Evolutionary conservation across 2,888 invertebrate species (phyloP).

Genomic region (Ectropis crepuscularia): DNA sequence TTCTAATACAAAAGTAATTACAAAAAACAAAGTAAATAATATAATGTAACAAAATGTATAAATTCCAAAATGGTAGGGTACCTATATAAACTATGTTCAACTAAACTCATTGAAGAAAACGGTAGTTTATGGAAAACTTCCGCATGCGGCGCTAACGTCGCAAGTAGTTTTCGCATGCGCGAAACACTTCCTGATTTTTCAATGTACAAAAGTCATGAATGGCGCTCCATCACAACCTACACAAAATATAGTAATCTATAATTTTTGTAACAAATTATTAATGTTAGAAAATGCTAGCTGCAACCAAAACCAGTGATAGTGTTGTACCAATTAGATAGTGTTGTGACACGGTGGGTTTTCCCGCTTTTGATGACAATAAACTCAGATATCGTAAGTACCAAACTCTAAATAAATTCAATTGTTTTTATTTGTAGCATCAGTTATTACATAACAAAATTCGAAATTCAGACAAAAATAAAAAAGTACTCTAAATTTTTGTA

Average conservation of each 20-base stretch:
- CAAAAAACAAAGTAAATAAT: no score
- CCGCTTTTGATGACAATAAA: slow-evolving; percentile 73
- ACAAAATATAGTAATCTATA: slow-evolving; percentile 62
- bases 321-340: slow-evolving; percentile 79
- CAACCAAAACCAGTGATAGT: slow-evolving; percentile 60
- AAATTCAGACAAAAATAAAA: slow-evolving; percentile 5
- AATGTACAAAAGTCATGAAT: slow-evolving; percentile 78
- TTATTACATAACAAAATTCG: slow-evolving; percentile 35
- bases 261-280: slow-evolving; percentile 59
- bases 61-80: not conserved
- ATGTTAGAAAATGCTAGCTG: slow-evolving; percentile 75
- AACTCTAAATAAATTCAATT: slow-evolving; percentile 44
- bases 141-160: slow-evolving; percentile 52
- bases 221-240: slow-evolving; percentile 70
- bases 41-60: not conserved
- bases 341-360: slow-evolving; percentile 59
- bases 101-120: not conserved
- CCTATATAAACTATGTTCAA: not conserved
- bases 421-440: slow-evolving; percentile 50
- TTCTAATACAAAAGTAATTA: no score
- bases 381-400: slow-evolving; percentile 62
- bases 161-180: slow-evolving; percentile 70
- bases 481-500: not conserved
- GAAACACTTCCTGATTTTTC: slow-evolving; percentile 58
- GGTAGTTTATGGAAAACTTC: slow-evolving; percentile 30